Evolutionary conservation across 2,888 invertebrate species (phyloP).

Genomic region (Listrodromus nycthemerus): DNA sequence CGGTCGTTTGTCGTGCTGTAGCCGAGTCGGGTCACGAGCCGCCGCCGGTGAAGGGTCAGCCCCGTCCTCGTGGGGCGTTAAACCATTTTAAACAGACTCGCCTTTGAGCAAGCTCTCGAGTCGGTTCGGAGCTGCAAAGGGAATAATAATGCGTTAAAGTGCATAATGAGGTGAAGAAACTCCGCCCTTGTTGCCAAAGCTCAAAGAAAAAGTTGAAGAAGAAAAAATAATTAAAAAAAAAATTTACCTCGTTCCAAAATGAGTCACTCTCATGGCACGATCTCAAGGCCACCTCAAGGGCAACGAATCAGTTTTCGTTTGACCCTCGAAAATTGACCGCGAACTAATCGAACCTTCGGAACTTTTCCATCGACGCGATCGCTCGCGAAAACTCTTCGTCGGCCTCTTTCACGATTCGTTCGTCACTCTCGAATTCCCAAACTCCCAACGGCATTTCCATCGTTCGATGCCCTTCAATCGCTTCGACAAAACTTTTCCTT

Average conservation of each 20-base stretch:
- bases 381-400: neutral
- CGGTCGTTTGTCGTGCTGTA: conserved; percentile 14
- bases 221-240: neutral
- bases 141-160: conserved; percentile 79
- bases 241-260: neutral
- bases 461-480: neutral
- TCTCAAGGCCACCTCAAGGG: conserved; percentile 8
- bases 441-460: neutral
- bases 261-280: neutral
- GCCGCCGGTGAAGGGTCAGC: conserved; percentile 64
- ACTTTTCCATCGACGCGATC: neutral
- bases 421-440: neutral
- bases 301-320: neutral
- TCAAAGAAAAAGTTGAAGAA: conserved; percentile 51
- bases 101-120: conserved; percentile 69
- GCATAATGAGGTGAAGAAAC: conserved; percentile 79
- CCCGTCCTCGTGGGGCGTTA: conserved; percentile 66
- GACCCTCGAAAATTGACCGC: neutral
- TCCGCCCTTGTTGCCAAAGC: conserved; percentile 54
- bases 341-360: conserved; percentile 10
- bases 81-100: conserved; percentile 71
- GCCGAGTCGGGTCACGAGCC: conserved; percentile 33
- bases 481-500: neutral
- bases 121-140: conserved; percentile 73
- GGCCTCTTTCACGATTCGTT: neutral